Evolutionary conservation across 2,888 invertebrate genomes (phyloP), one percentile per base, ranked within the genome.

Genomic region (Hypena proboscidalis): DNA sequence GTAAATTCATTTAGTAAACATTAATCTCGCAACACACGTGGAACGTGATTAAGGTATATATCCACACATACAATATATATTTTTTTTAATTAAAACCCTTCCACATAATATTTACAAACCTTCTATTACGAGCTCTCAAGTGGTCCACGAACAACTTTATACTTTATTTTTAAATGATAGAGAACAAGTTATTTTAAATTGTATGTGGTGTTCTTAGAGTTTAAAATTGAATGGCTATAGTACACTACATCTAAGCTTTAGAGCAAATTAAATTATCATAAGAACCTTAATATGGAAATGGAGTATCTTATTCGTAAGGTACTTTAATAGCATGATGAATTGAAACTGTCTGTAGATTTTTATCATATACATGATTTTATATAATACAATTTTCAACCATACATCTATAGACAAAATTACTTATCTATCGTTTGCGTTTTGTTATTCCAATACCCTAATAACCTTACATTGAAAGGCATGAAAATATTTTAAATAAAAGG

Each of bases 61-160:
- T n/a, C n/a, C n/a, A n/a, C n/a, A n/a, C n/a, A n/a, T n/a, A n/a
- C n/a, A n/a, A n/a, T n/a, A n/a, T n/a, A 49, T 34, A 34, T 50
- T 48, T 42, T 40, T 25, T 20, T 7, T 30, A 43, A 36, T 34
- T 54, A 15, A 37, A 45, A 37, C 5, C 3, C 17, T 17, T 27
- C 13, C n/a, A n/a, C 23, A 15, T 19, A 7, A 21, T 9, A 19
- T 26, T 23, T 20, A 26, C 25, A 27, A 4, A 15, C n/a, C 11
- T 3, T 7, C 5, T 25, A 11, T 6, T 2, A 2, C 11, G 6
- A 1, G 7, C 11, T 25, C n/a, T 7, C 6, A 14, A 7, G n/a
- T 2, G n/a, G 1, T 7, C 3, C 14, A n/a, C 14, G 7, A 27
- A 14, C 14, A 7, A 27, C 1, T 27, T 27, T 27, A 4, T n/a